Conservation (phyloP, 2,797 vertebrate genomes). For the Streptopelia turtur region DNA sequence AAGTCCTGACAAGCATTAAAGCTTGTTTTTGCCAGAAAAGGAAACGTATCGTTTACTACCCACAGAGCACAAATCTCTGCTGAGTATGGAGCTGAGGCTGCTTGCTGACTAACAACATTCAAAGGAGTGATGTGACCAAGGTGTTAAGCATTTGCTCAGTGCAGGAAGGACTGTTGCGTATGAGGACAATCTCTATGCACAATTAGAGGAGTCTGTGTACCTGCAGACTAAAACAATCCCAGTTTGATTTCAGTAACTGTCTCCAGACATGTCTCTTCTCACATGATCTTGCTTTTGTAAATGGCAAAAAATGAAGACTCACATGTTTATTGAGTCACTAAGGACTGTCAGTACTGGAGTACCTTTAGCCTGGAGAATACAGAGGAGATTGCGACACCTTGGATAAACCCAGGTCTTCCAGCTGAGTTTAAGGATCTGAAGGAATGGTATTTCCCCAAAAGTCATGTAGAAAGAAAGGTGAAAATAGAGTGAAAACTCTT, state of each 20-base stretch:
- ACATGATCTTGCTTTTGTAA: neutral
- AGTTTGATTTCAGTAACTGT: neutral
- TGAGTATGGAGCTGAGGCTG: neutral
- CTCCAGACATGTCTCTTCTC: neutral
- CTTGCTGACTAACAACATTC: neutral
- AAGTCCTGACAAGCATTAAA: conserved; percentile 46
- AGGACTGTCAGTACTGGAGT: neutral
- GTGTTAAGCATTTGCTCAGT: neutral
- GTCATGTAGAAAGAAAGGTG: neutral
- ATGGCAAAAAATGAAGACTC: neutral
- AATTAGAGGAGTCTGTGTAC: neutral
- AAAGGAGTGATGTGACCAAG: neutral
- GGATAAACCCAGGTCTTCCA: conserved; percentile 20
- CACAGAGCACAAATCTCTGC: neutral
- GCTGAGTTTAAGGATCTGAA: conserved; percentile 12
- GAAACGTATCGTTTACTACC: conserved; percentile 12
- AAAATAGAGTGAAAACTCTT: conserved; percentile 5
- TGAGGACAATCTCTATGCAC: neutral
- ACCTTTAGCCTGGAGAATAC: conserved; percentile 19
- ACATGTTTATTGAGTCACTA: neutral
- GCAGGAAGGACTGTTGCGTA: neutral
- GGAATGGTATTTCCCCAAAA: conserved; percentile 17
- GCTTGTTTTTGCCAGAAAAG: conserved; percentile 57
- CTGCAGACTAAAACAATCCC: neutral
- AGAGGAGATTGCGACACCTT: conserved; percentile 29